These are phyloP conservation scores for Fulica atra DNA, from an alignment of 2,113 vertebrate genomes.

Conservation along the genomic window DNA sequence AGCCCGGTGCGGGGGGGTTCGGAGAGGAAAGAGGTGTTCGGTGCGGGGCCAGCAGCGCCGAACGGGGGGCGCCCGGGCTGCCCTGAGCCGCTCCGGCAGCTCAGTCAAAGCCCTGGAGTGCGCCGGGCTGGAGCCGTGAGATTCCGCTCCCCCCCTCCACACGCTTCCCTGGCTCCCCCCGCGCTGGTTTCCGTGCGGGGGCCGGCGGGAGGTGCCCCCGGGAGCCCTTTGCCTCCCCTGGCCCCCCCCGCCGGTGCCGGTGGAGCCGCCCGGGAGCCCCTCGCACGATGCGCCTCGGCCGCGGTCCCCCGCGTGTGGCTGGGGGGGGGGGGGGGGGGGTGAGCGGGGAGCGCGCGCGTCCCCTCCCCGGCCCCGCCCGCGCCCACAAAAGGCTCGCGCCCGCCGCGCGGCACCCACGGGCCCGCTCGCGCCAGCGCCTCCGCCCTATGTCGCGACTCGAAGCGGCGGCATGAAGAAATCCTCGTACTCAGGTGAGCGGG, in stretches of 20 bases:
- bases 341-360: not conserved
- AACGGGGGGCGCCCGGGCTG: not conserved
- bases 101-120: not conserved
- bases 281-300: not conserved
- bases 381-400: not conserved
- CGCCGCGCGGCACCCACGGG: not conserved
- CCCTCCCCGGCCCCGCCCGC: not conserved
- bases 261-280: not conserved
- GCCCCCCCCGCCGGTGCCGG: slow-evolving; percentile 9
- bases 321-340: too few relatives aligned
- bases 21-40: not conserved
- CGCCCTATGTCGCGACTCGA: slow-evolving; percentile 27
- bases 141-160: not conserved
- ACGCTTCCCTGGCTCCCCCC: not conserved
- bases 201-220: too few relatives aligned
- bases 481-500: slow-evolving; percentile 63
- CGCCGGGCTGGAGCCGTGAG: not conserved
- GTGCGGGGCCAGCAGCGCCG: not conserved
- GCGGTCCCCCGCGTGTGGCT: not conserved
- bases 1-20: not conserved
- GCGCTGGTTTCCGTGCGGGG: not conserved
- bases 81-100: not conserved
- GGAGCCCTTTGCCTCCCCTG: not conserved
- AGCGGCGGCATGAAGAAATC: slow-evolving; percentile 64
- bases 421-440: not conserved